A percentile compares a stretch with the other conserved stretches of the same genome.
phyloP scores from a whole-genome alignment of 92 coral and sea anemone genomes.

The Montipora capitata region DNA sequence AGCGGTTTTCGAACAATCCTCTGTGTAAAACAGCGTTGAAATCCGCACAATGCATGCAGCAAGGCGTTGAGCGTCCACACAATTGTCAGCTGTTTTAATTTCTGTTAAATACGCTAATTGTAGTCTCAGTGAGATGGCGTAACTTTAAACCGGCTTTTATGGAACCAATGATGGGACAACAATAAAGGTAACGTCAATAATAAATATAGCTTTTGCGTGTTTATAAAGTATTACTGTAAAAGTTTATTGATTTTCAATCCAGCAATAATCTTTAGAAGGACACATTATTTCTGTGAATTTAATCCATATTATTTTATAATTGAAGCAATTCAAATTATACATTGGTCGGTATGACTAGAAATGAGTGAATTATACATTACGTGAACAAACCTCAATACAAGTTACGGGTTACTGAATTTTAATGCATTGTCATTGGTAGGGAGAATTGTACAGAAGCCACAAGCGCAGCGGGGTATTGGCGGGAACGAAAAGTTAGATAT shows the following conservation, averaged over 20 bases:
- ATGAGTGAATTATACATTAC: constrained; percentile 1
- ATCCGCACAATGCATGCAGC: constrained; percentile 9
- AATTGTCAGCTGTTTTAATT: not conserved
- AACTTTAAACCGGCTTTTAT: not conserved
- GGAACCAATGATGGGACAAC: constrained; percentile 17
- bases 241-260: not conserved
- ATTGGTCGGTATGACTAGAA: not conserved
- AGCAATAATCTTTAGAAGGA: not conserved
- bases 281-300: not conserved
- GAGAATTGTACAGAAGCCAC: not conserved
- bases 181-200: constrained; percentile 5
- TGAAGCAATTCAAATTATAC: not conserved
- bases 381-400: not conserved
- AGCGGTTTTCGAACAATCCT: not conserved
- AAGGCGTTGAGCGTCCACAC: too few relatives aligned
- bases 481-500: not conserved
- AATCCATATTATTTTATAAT: not conserved
- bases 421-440: constrained; percentile 17
- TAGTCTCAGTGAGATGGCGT: constrained; percentile 19
- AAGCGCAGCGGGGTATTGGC: not conserved
- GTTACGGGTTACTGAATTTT: not conserved
- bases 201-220: constrained; percentile 7
- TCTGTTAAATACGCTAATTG: constrained; percentile 33
- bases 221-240: too few relatives aligned
- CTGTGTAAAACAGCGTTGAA: not conserved